Evolutionary conservation across 2,113 vertebrate genomes (phyloP), one percentile per base, ranked within the genome.

Genomic region (Panurus biarmicus): DNA sequence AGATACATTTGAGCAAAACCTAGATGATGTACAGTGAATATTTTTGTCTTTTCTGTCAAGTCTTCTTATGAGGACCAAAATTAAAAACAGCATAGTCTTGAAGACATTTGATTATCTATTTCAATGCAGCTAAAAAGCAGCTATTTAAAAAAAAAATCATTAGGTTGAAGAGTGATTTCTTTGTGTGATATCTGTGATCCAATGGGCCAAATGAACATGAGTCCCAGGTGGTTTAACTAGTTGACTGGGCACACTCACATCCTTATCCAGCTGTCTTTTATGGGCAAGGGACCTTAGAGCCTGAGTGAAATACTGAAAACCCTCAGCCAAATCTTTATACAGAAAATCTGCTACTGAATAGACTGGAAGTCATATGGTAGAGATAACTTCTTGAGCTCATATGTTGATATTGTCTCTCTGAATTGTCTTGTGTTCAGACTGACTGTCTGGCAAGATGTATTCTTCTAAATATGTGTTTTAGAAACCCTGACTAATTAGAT

Each of bases 71-170:
- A 64, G 58, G n/a, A 87, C 48, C 54, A 95, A 72, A 96, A 73
- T 92, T 81, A 77, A 93, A 87, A 96, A 6, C 44, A 36, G 10
- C 33, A 11, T 36, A n/a, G 35, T 66, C 40, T 67, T 78, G 72
- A 94, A 82, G 53, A 73, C 29, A 24, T 95, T 94, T 96, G 79
- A 67, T 90, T 54, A 87, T 66, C 72, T 90, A 21, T 92, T 87
- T 71, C 82, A 93, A 88, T 95, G 51, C 70, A 91, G 79, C 60
- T 92, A 91, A 65, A 96, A 89, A 66, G 10, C 21, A 66, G 5
- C 24, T 42, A 54, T 95, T 94, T 48, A 8, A 10, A 17, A 29
- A 17, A 29, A 47, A 65, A 48, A 33, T 3, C 25, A 40, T 53
- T 62, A 62, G 66, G 62, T 78, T 94, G 89, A 84, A 60, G 62